Base-by-base conservation (phyloP, 2,113 vertebrate genomes). In the Hippocampus barbouri region DNA sequence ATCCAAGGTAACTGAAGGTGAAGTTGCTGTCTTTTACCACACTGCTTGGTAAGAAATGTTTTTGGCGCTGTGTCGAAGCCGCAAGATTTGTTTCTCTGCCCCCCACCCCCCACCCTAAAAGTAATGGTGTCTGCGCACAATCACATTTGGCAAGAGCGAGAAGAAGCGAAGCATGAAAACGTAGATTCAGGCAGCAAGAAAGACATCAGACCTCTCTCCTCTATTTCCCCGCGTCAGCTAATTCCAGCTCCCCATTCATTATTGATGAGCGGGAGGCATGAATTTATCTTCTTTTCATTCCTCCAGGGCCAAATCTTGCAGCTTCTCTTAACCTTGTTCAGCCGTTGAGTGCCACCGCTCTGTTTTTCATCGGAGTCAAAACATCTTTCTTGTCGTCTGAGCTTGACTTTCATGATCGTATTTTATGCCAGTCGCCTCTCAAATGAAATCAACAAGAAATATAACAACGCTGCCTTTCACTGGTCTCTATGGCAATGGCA, bases 191-290 rank as follows among this genome's bases (percentile, higher is more conserved):
- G 30, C 9, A 15, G 68, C 49, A 61, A 70, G 71, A 86, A 49
- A 76, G 80, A 83, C 73, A 80, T 83, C 79, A 85, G 68, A 77
- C 72, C 56, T 81, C 54, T 81, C 54, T 77, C 53, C 47, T 79
- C 63, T 64, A 77, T 80, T 79, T 73, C 43, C 15, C 77, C 78
- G 75, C 88, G 83, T 89, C 89, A 87, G 80, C 86, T 89, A 75
- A 85, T 88, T 79, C 87, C 76, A 90, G 91, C 83, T 86, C 89
- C 83, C 73, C 77, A 92, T 94, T 90, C 88, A 94, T 94, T 92
- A 94, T 94, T 93, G 92, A 94, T 91, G 86, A 82, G 82, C 82
- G 68, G 72, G 79, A 80, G 59, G 75, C 80, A 87, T 91, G 79
- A 90, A 92, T 93, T 82, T 92, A 89, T 93, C 83, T 91, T 73